Evolutionary conservation across 2,888 invertebrate genomes (phyloP).

Genomic region (Nasonovia ribisnigri): DNA sequence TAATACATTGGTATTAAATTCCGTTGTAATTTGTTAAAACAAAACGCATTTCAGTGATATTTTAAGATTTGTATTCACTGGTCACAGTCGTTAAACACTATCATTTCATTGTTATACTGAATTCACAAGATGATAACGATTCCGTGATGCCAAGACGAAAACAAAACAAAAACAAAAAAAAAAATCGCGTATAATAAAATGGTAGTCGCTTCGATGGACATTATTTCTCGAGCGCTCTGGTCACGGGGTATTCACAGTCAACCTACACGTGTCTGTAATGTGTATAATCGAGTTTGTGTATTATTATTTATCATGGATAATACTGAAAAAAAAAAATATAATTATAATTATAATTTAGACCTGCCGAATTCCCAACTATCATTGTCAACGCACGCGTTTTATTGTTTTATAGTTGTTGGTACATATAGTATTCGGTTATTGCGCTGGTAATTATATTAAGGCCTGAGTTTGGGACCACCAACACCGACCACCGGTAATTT

Average conservation of each 20-base stretch:
- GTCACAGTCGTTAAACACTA: slow-evolving; percentile 47
- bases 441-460: neutral
- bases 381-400: neutral
- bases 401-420: neutral
- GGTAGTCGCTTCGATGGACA: slow-evolving; percentile 29
- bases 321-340: neutral
- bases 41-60: neutral
- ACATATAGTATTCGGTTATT: neutral
- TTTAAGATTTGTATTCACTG: neutral
- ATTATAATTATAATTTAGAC: slow-evolving; percentile 1
- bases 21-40: neutral
- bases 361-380: neutral
- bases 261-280: no score
- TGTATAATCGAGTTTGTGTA: neutral
- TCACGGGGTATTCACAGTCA: slow-evolving; percentile 20
- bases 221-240: slow-evolving; percentile 2
- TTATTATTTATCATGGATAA: neutral
- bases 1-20: neutral
- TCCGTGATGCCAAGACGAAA: neutral
- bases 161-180: neutral
- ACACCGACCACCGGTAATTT: neutral
- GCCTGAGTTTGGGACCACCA: neutral
- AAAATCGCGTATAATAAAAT: slow-evolving; percentile 22
- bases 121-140: neutral
- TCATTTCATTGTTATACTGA: slow-evolving; percentile 3